phyloP scores from a whole-genome alignment of 2,113 vertebrate genomes.

The Tupaia tana region DNA sequence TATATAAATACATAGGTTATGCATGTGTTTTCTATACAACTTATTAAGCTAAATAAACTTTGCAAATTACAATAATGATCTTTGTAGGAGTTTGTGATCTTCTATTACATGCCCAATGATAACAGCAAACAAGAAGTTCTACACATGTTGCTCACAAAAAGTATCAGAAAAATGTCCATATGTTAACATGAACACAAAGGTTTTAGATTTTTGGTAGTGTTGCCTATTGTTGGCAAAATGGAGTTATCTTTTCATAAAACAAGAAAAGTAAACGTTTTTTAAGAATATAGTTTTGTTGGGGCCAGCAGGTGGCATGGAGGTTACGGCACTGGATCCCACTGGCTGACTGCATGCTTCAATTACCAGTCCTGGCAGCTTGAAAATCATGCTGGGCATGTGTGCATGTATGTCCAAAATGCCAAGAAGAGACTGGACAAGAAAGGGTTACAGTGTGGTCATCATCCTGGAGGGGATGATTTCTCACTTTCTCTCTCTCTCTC shows the following conservation, averaged over 20 bases:
- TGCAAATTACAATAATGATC: not conserved
- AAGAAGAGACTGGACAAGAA: no score
- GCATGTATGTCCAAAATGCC: no score
- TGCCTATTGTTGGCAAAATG: not conserved
- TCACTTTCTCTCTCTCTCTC: no score
- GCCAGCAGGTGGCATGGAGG: no score
- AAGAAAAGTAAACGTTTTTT: not conserved
- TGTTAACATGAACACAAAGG: not conserved
- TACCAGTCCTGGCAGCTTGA: no score
- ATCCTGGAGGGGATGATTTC: no score
- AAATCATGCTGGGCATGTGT: no score
- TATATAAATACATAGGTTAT: not conserved
- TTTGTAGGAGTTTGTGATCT: not conserved
- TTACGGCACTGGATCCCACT: no score
- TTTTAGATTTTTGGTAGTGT: not conserved
- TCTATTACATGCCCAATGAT: not conserved
- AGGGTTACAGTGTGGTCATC: no score
- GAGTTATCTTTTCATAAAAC: not conserved
- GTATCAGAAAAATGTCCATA: not conserved
- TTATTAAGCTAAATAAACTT: slow-evolving; percentile 3
- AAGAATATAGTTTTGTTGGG: not conserved
- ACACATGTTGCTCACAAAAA: not conserved
- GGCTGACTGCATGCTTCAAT: no score
- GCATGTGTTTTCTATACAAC: not conserved
- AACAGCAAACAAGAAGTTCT: not conserved